A percentile compares a stretch with the other conserved stretches of the same genome.
Evolutionary conservation across 2,113 vertebrate species (phyloP).

Genomic region (Hylia prasina): DNA sequence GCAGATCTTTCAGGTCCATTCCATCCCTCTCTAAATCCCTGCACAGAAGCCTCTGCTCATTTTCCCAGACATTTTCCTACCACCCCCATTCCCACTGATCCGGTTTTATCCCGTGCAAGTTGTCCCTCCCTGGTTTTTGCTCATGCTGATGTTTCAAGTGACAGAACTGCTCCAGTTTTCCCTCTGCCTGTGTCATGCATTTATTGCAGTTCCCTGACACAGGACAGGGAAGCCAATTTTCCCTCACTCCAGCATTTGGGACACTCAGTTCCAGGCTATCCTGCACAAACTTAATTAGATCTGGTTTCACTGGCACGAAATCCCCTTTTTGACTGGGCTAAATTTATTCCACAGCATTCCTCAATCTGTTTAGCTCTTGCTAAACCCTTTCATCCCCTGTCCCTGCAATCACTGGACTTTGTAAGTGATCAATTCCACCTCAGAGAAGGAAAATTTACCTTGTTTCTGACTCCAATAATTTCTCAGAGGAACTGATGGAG

Average conservation of each 20-base stretch:
- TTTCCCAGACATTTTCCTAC: not conserved
- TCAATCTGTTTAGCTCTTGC: not conserved
- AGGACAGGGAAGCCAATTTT: not conserved
- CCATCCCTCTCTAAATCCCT: not conserved
- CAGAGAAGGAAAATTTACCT: not conserved
- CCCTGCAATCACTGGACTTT: not conserved
- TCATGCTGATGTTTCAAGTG: not conserved
- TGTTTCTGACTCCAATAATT: not conserved
- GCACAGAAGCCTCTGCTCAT: not conserved
- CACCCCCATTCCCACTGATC: fast-evolving
- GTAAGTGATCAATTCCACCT: not conserved
- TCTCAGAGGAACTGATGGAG: not conserved
- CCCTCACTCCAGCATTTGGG: not conserved
- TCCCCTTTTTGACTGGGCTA: not conserved
- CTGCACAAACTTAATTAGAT: not conserved
- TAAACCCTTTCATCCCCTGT: not conserved
- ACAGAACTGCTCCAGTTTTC: not conserved
- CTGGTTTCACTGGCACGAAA: not conserved
- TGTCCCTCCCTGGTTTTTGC: not conserved
- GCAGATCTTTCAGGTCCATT: too few relatives aligned
- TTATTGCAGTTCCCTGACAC: not conserved
- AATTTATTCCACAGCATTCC: not conserved
- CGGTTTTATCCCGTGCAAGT: fast-evolving
- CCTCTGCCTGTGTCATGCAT: not conserved
- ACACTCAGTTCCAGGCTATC: not conserved